Base-by-base conservation (phyloP, 1,140 invertebrate genomes). In the Microplitis demolitor region DNA sequence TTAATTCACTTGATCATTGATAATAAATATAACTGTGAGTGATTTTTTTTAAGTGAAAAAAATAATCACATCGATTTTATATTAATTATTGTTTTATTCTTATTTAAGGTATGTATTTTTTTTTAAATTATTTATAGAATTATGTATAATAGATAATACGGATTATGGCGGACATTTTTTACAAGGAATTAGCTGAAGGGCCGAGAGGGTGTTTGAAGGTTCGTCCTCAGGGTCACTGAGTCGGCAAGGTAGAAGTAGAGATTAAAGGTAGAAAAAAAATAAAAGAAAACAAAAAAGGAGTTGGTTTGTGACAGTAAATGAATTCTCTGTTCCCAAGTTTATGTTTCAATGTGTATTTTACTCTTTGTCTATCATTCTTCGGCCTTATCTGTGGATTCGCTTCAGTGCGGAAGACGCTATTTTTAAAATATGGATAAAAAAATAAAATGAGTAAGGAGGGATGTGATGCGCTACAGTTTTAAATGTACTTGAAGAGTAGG, bases 141-240 rank as follows among this genome's bases (percentile, higher is more conserved):
- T 45, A 45, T 24, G 24, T 24, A 24, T 24, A 2, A 24, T 24
- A 24, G 9, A 58, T 58, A 31, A 11, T 6, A 58, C 9, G 56
- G 5, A 31, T 58, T 58, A 58, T 58, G 56, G 56, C 56, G 56
- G 56, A 58, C 56, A 58, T 58, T 58, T 58, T 58, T 24, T n/a
- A 58, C 24, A 4, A 9, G 56, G 16, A 6, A 8, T 58, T 9
- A 24, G 4, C 4, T 11, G 5, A 5, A 54, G 53, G 53, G 53
- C n/a, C 4, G 13, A 11, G n/a, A 54, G 53, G 53, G 53, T 54
- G 53, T 54, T 54, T 54, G 5, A 45, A 45, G 39, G 13, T 54
- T 54, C 16, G 53, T 24, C 13, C n/a, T 54, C 53, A 54, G 53
- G 53, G 53, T 54, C 53, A 54, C n/a, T 13, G 16, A 54, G 13